Evolutionary conservation across 2,888 invertebrate species (phyloP), one percentile per base, ranked within the genome.

Genomic region (Anoplius nigerrimus): DNA sequence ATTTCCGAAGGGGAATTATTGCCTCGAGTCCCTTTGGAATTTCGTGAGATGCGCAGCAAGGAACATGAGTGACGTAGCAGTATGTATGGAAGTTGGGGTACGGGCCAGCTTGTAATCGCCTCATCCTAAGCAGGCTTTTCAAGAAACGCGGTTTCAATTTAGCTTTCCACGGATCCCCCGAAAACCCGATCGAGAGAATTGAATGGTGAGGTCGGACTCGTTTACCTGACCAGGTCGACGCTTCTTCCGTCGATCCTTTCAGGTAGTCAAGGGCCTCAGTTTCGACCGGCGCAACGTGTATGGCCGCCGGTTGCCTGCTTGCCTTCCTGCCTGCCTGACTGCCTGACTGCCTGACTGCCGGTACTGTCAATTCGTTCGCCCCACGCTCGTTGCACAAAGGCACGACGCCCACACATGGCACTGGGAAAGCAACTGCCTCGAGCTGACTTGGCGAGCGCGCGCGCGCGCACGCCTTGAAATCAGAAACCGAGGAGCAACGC

Each of bases 111-210:
- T 58, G 18, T 22, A 22, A 42, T 45, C 53, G 57, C 46, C 58
- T 71, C 63, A 58, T 62, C 61, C 60, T 61, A 54, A 71, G 66
- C 60, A 34, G 34, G 42, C 52, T 72, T 52, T 72, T 66, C 46
- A 63, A 69, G 66, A 60, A 69, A 63, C 72, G 48, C 72, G 63
- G 74, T 78, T 76, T 74, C 76, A 74, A 78, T 77, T 78, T 74
- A 62, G 64, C 63, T 69, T 62, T 61, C 66, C 52, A 53, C 62
- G 65, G 34, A 34, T 59, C 72, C 62, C 66, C 57, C 57, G 73
- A 72, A 71, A 64, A 72, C 72, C 69, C 62, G 62, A 74, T 77
- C 68, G 68, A 46, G 56, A 21, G 55, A 72, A 72, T 65, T 67
- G 61, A 78, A 72, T 72, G 43, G 62, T 48, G 27, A 16, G 58